A percentile compares a stretch with the other conserved stretches of the same genome.
phyloP scores from a whole-genome alignment of 2,797 vertebrate genomes.

The Steatocranus sp. region DNA sequence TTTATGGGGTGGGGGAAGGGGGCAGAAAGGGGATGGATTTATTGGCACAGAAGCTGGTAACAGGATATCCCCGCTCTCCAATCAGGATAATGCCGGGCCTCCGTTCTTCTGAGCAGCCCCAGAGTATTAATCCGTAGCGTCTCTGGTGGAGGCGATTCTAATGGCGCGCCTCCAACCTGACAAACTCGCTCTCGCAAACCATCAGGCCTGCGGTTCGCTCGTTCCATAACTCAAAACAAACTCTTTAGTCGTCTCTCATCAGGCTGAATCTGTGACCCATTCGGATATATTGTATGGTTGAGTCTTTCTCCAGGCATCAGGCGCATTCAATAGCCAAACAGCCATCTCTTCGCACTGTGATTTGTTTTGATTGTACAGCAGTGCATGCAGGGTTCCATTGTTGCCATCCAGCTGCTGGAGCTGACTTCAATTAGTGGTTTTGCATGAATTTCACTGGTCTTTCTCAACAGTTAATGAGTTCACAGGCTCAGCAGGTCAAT shows the following conservation, averaged over 20 bases:
- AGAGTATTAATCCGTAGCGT: constrained; percentile 63
- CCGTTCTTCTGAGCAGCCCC: constrained; percentile 31
- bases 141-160: constrained; percentile 54
- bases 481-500: constrained; percentile 49
- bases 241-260: constrained; percentile 66
- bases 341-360: constrained; percentile 45
- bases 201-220: constrained; percentile 58
- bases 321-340: constrained; percentile 54
- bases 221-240: constrained; percentile 70
- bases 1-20: constrained; percentile 29
- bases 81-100: constrained; percentile 59
- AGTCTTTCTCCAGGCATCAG: constrained; percentile 57
- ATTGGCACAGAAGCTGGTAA: constrained; percentile 55
- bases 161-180: constrained; percentile 66
- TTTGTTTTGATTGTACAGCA: constrained; percentile 68
- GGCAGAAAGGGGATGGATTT: constrained; percentile 38
- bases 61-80: constrained; percentile 41
- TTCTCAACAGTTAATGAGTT: constrained; percentile 61
- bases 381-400: constrained; percentile 59
- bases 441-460: constrained; percentile 54
- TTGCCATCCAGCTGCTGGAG: constrained; percentile 70
- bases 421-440: constrained; percentile 73
- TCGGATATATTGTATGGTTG: constrained; percentile 45
- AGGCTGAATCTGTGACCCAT: constrained; percentile 41
- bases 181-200: constrained; percentile 58